Percentiles rank a stretch among this genome's conserved stretches.
phyloP scores from a whole-genome alignment of 2,888 invertebrate species.

The Noctua pronuba region DNA sequence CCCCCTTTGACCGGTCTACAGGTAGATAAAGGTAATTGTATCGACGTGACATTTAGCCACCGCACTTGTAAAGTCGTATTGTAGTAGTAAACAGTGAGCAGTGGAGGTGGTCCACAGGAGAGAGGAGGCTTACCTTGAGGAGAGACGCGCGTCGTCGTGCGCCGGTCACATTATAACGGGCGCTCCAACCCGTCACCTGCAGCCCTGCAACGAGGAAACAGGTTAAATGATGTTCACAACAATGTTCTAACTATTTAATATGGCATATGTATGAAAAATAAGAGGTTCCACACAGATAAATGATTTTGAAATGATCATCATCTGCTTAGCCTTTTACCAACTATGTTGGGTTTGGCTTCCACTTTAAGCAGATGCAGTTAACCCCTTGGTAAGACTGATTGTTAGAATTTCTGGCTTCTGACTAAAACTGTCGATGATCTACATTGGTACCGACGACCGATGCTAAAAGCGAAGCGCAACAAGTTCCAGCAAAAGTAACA shows the following conservation, averaged over 20 bases:
- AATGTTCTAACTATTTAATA: conserved; percentile 1
- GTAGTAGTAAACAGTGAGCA: conserved; percentile 8
- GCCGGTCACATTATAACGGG: conserved; percentile 89
- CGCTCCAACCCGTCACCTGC: conserved; percentile 77
- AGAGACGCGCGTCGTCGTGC: conserved; percentile 84
- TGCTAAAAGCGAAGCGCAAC: neutral
- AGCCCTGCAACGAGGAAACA: conserved; percentile 76
- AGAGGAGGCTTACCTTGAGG: conserved; percentile 85
- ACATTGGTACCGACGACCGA: neutral
- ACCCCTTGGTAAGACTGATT: neutral
- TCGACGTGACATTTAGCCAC: conserved; percentile 42
- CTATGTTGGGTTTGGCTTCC: neutral
- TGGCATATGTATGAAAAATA: neutral
- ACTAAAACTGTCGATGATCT: neutral
- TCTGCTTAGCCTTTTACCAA: neutral
- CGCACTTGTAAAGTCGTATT: conserved; percentile 22
- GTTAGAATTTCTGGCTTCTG: neutral
- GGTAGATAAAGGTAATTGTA: conserved; percentile 33
- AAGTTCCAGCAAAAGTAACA: conserved; percentile 5
- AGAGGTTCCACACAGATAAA: neutral
- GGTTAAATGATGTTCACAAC: conserved; percentile 42
- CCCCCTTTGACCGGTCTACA: conserved; percentile 30
- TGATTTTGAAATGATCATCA: neutral
- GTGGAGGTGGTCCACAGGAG: conserved; percentile 49
- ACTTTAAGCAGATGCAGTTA: neutral